Conservation (phyloP, 2,888 invertebrate species). For the Drosophila neutralis region DNA sequence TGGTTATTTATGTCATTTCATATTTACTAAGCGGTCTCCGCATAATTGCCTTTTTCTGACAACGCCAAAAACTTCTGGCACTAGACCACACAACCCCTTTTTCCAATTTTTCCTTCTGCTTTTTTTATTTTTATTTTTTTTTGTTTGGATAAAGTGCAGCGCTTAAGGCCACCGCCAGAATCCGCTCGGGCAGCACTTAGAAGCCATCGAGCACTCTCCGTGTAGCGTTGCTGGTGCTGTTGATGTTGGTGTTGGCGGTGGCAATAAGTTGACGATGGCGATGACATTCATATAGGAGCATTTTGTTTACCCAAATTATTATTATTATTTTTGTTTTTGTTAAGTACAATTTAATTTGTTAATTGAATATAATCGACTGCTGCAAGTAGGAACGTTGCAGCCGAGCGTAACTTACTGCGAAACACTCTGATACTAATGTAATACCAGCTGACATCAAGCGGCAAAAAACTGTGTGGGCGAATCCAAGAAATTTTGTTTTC, state of each 20-base stretch:
- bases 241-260: slow-evolving; percentile 6
- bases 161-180: slow-evolving; percentile 31
- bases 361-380: background rate
- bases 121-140: background rate
- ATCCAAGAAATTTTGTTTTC: background rate
- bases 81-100: background rate
- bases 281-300: slow-evolving; percentile 38
- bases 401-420: background rate
- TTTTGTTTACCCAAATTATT: slow-evolving; percentile 44
- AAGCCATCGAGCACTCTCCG: slow-evolving; percentile 37
- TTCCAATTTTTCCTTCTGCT: background rate
- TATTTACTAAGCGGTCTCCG: slow-evolving; percentile 73
- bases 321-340: background rate
- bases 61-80: slow-evolving; percentile 16
- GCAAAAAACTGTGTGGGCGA: background rate
- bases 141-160: slow-evolving; percentile 33
- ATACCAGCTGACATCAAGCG: background rate
- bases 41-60: slow-evolving; percentile 59
- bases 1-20: slow-evolving; percentile 75
- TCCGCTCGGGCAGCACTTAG: slow-evolving; percentile 33
- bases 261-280: slow-evolving; percentile 22
- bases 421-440: background rate
- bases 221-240: slow-evolving; percentile 14
- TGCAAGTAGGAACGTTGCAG: background rate
- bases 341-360: background rate